Percentiles rank a stretch among this genome's conserved stretches.
phyloP scores from a whole-genome alignment of 1,140 invertebrate species.

The Drosophila ananassae region DNA sequence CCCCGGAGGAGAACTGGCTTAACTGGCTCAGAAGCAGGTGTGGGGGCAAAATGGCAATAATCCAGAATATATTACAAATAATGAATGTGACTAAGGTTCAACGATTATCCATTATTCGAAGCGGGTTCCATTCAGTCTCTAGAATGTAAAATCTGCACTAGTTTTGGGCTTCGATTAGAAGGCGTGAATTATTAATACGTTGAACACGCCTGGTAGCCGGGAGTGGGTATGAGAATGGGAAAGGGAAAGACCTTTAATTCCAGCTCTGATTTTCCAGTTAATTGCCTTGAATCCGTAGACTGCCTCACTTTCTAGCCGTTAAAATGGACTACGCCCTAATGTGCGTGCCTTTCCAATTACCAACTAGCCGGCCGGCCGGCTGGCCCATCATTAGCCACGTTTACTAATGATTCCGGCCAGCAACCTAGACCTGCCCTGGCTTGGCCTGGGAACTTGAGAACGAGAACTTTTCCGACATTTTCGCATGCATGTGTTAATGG shows the following conservation, averaged over 20 bases:
- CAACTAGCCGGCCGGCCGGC: conserved; percentile 23
- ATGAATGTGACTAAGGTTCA: conserved; percentile 25
- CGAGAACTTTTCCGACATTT: conserved; percentile 35
- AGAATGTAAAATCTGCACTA: conserved; percentile 58
- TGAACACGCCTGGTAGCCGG: conserved; percentile 67
- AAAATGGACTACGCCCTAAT: conserved; percentile 75
- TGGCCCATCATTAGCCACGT: conserved; percentile 65
- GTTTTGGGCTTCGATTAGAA: conserved; percentile 58
- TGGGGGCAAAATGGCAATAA: conserved; percentile 29
- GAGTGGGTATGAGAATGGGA: conserved; percentile 22
- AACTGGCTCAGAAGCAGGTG: conserved; percentile 9
- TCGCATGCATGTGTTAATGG: conserved; percentile 70
- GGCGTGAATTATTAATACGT: conserved; percentile 77
- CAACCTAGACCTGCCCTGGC: conserved; percentile 12
- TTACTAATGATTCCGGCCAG: conserved; percentile 64
- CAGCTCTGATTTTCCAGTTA: conserved; percentile 26
- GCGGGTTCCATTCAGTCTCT: conserved; percentile 12
- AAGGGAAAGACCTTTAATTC: conserved; percentile 29
- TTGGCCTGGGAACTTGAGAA: conserved; percentile 46
- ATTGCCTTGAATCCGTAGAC: conserved; percentile 14
- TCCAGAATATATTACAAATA: conserved; percentile 18
- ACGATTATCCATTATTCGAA: conserved; percentile 1
- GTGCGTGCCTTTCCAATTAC: conserved; percentile 80
- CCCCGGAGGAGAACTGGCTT: conserved; percentile 36
- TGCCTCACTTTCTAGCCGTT: conserved; percentile 69